Base-by-base conservation (phyloP, 2,888 invertebrate species). In the Drosophila villosipedis region DNA sequence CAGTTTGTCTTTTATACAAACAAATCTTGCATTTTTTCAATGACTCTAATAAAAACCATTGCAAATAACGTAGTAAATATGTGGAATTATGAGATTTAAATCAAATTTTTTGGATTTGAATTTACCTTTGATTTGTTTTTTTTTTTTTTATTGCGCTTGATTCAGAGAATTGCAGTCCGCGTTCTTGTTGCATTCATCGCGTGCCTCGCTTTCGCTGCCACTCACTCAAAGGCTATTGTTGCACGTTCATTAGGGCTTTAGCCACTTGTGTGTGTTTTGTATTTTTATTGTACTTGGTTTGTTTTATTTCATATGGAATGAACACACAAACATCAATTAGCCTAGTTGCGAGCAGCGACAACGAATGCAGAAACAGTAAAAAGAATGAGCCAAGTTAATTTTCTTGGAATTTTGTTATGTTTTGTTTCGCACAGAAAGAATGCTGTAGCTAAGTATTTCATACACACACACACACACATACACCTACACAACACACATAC, bases 271-370 rank as follows among this genome's bases (percentile, higher is more conserved):
- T 37, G 50, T 55, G 41, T 61, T 60, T 61, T 58, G 63, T 60
- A 31, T 58, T 58, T 54, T 65, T 47, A 41, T 70, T 53, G 58
- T 80, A 64, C 68, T 78, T 80, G 66, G 65, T 69, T 80, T 59
- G 63, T 75, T 76, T 62, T 72, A 58, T 70, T 62, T 75, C 65
- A 41, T 67, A 37, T 52, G 68, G 67, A 67, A 72, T 77, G 66
- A 73, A 55, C 64, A 65, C 70, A 74, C 83, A 83, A 76, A 80
- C 88, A 80, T 80, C 89, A 88, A 85, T 85, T 84, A 84, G 77
- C 88, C 83, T 63, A 84, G 67, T 79, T 87, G 75, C 50, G 62
- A 49, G 66, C 67, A 66, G 35, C 72, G 78, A 58, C 60, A 63
- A 53, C 55, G 68, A 63, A 31, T 55, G 63, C 69, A 71, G 28